Percentiles rank a stretch among this genome's conserved stretches.
Conservation (phyloP, 2,113 vertebrate genomes). For the Ibidorhyncha struthersii region DNA sequence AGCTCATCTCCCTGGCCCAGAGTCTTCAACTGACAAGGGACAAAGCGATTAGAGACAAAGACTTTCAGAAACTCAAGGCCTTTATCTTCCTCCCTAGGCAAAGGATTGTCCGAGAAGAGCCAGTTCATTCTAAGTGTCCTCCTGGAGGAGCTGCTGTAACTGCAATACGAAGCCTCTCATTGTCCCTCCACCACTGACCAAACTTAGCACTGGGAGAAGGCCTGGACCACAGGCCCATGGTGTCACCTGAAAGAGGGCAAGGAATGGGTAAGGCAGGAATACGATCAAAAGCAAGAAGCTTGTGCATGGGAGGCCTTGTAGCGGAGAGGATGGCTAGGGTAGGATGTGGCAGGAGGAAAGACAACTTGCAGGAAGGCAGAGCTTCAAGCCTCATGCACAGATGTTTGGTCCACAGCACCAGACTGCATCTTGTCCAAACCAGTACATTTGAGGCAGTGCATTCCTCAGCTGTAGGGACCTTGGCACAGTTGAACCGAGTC, state of each 20-base stretch:
- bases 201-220: background rate
- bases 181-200: background rate
- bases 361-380: background rate
- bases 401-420: background rate
- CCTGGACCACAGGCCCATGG: background rate
- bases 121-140: background rate
- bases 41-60: background rate
- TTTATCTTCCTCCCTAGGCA: background rate
- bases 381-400: fast-evolving
- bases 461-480: background rate
- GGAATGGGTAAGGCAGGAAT: background rate
- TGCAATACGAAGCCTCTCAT: background rate
- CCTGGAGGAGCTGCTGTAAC: background rate
- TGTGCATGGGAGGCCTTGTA: background rate
- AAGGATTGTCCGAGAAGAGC: background rate
- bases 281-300: background rate
- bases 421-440: background rate
- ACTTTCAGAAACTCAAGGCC: background rate
- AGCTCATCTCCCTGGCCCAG: background rate
- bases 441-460: background rate
- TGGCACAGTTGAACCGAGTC: fast-evolving
- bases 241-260: background rate
- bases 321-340: background rate
- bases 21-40: background rate
- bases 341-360: background rate